Base-by-base conservation (phyloP, 2,888 invertebrate species). In the Papilio elwesi region DNA sequence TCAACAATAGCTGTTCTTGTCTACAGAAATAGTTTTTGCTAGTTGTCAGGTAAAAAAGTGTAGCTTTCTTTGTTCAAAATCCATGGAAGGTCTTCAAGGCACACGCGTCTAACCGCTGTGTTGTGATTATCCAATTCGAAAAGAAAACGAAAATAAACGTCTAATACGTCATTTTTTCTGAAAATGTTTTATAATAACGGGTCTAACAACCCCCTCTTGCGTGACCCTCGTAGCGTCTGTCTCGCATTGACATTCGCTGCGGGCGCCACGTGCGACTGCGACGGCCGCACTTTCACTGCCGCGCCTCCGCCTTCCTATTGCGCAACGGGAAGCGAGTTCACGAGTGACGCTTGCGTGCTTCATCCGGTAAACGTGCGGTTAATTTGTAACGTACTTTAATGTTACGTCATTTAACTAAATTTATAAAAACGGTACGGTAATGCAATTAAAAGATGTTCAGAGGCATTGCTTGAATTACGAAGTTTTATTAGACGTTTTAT, bases 221-320 rank as follows among this genome's bases (percentile, higher is more conserved):
- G 47, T 16, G 9, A 55, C 47, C 12, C 67, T 15, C 43, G 36
- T 47, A 55, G 55, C 68, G 51, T 51, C 43, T 77, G 78, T 73
- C 66, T 77, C 79, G 77, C 79, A 83, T 83, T 84, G 83, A 82
- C 81, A 84, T 83, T 83, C 79, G 57, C 55, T 43, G 76, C 78
- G 11, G 15, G 73, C 74, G 77, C 71, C 71, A 69, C 62, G 55
- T 49, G 43, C 68, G 76, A 78, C 79, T 78, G 76, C 81, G 74
- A 75, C 78, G 80, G 78, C 81, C 82, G 75, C 80, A 83, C 84
- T 85, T 85, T 84, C 84, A 79, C 83, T 80, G 76, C 70, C 77
- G 79, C 76, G 77, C 76, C 81, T 79, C 76, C 77, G 76, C 79
- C 77, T 82, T 84, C 82, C 82, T 82, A 82, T 83, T 80, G 76